Evolutionary conservation across 2,113 vertebrate genomes (phyloP).

Genomic region (Rhinolophus sinicus): DNA sequence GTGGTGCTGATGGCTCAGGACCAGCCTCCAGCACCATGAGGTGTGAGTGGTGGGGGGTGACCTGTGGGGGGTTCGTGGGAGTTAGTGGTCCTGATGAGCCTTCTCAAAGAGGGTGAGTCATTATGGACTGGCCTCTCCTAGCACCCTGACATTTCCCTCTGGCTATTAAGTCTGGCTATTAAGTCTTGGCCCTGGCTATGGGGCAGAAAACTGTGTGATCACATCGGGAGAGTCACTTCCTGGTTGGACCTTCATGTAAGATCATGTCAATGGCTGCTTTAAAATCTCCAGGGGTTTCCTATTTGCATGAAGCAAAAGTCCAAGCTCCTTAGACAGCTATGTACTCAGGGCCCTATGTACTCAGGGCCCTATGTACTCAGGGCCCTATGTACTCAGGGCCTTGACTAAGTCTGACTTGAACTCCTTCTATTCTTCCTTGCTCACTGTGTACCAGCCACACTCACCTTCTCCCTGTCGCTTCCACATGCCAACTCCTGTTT

Average conservation of each 20-base stretch:
- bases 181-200: neutral
- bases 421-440: neutral
- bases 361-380: too few species aligned
- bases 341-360: too few species aligned
- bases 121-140: neutral
- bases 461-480: neutral
- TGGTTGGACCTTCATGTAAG: neutral
- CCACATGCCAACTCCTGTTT: neutral
- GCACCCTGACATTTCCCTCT: neutral
- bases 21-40: neutral
- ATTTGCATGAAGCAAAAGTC: neutral
- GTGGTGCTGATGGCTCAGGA: neutral
- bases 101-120: neutral
- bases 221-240: neutral
- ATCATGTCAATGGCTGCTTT: neutral
- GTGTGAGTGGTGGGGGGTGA: neutral
- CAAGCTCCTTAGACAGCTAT: neutral
- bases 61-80: neutral
- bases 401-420: neutral
- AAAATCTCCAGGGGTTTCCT: neutral
- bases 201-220: neutral
- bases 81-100: neutral
- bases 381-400: neutral
- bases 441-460: neutral
- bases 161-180: neutral